A percentile compares a stretch with the other conserved stretches of the same genome.
These are phyloP conservation scores for Mythimna impura DNA, from an alignment of 2,888 invertebrate species.

Conservation along the genomic window DNA sequence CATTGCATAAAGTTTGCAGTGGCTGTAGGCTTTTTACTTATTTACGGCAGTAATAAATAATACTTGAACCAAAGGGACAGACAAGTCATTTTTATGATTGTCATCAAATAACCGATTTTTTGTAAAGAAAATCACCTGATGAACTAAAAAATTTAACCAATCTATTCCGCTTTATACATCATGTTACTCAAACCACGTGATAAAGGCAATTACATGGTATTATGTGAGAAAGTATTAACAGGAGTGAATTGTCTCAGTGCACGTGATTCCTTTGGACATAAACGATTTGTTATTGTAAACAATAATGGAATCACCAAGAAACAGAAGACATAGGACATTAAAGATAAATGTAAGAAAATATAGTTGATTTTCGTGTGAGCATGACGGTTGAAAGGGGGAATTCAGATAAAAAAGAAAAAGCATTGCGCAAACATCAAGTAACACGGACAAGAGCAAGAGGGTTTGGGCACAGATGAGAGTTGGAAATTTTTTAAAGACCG, in stretches of 20 bases:
- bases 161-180: neutral
- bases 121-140: neutral
- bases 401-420: neutral
- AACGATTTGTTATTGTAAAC: constrained; percentile 35
- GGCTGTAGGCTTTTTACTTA: neutral
- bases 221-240: constrained; percentile 47
- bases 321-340: neutral
- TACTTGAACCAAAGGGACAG: neutral
- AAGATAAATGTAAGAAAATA: neutral
- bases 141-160: neutral
- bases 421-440: neutral
- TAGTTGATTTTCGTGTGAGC: too few relatives aligned
- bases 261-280: constrained; percentile 32
- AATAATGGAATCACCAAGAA: constrained; percentile 19
- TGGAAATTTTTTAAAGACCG: neutral
- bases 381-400: neutral
- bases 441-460: neutral
- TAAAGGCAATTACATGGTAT: constrained; percentile 37
- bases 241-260: constrained; percentile 40
- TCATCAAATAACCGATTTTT: neutral
- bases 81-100: neutral
- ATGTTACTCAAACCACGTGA: constrained; percentile 43
- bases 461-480: neutral
- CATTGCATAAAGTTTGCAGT: neutral
- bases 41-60: neutral